phyloP scores from a whole-genome alignment of 2,113 vertebrate species.

The Eidolon helvum region DNA sequence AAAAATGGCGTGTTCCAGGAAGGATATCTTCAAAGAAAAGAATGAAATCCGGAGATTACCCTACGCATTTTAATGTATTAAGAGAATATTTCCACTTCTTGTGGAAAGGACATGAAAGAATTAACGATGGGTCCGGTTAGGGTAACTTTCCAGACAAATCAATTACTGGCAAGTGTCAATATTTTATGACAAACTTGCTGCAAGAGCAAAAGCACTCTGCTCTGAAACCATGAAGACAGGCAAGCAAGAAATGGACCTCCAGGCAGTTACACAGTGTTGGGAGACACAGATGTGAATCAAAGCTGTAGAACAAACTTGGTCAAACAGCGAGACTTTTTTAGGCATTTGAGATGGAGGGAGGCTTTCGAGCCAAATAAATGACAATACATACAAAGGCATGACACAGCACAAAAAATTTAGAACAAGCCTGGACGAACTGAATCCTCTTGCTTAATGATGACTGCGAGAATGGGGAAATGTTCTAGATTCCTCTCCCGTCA shows the following conservation, averaged over 20 bases:
- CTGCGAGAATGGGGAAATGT: not conserved
- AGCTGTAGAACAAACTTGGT: not conserved
- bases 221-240: not conserved
- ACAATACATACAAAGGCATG: not conserved
- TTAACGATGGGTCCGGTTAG: not conserved
- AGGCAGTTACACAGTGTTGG: not conserved
- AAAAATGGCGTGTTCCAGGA: not conserved
- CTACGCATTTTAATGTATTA: not conserved
- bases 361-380: not conserved
- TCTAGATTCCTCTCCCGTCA: not conserved
- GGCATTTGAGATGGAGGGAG: not conserved
- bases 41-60: not conserved
- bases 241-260: not conserved
- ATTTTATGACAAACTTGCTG: not conserved
- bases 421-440: not conserved
- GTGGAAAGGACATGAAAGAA: not conserved
- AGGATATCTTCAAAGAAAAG: not conserved
- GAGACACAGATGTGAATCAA: not conserved
- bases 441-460: not conserved
- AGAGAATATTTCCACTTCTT: not conserved
- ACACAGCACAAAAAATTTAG: not conserved
- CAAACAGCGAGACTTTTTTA: not conserved
- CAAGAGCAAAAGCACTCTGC: not conserved
- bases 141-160: not conserved
- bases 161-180: not conserved